phyloP scores from a whole-genome alignment of 2,113 vertebrate species.

The Cephalopholis sonnerati region DNA sequence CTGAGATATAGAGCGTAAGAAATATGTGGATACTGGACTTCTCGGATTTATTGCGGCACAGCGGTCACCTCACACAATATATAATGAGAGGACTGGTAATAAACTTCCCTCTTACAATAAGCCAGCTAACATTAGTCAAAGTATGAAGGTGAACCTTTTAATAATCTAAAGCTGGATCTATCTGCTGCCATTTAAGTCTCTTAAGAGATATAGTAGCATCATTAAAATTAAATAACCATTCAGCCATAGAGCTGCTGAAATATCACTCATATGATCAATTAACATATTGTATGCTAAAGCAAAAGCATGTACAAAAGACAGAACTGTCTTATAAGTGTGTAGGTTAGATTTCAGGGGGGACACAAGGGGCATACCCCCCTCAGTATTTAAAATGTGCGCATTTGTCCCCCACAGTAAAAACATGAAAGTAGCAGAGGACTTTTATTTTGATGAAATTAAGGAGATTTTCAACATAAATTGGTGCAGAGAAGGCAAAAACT shows the following conservation, averaged over 20 bases:
- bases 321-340: neutral
- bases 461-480: too few species aligned
- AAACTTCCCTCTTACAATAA: slow-evolving; percentile 14
- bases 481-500: too few species aligned
- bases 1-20: slow-evolving; percentile 25
- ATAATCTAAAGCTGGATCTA: slow-evolving; percentile 5
- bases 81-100: slow-evolving; percentile 7
- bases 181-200: slow-evolving; percentile 11
- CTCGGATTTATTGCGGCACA: slow-evolving; percentile 24
- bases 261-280: slow-evolving; percentile 3
- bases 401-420: too few species aligned
- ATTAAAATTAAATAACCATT: slow-evolving; percentile 29
- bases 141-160: slow-evolving; percentile 18
- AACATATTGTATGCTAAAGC: neutral
- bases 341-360: too few species aligned
- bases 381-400: too few species aligned
- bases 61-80: slow-evolving; percentile 20
- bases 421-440: too few species aligned
- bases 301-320: neutral
- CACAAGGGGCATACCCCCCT: too few species aligned
- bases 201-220: neutral
- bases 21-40: neutral
- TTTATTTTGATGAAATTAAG: too few species aligned
- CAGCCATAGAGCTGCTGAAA: neutral
- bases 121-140: slow-evolving; percentile 1